Percentiles rank a stretch among this genome's conserved stretches.
These are phyloP conservation scores for Grammomys surdaster DNA, from an alignment of 2,113 vertebrate species.

Conservation along the genomic window DNA sequence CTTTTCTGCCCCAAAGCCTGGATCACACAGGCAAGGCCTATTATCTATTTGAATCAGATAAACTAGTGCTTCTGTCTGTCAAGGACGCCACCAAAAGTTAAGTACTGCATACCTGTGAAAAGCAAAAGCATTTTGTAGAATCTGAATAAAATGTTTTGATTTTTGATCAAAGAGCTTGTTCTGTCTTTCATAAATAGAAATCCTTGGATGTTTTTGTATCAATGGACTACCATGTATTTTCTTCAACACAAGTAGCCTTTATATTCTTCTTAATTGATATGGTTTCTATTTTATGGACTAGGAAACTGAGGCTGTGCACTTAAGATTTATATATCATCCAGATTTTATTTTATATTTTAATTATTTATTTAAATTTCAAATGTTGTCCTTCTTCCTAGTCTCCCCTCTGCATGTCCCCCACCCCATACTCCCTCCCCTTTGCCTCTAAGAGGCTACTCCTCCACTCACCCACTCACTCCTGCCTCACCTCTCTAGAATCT, in stretches of 20 bases:
- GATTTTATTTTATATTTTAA: background rate
- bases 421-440: too few relatives aligned
- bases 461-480: too few relatives aligned
- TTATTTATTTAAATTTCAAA: too few relatives aligned
- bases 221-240: background rate
- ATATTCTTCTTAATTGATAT: background rate
- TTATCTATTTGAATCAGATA: background rate
- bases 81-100: background rate
- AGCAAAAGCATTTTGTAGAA: background rate
- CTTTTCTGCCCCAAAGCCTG: background rate
- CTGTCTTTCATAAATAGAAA: background rate
- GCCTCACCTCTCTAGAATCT: too few relatives aligned
- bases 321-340: background rate
- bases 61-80: background rate
- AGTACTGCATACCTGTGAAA: background rate
- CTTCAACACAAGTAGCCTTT: background rate
- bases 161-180: constrained; percentile 46
- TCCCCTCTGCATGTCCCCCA: too few relatives aligned
- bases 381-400: too few relatives aligned
- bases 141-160: background rate
- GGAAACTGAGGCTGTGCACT: background rate
- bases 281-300: constrained; percentile 6
- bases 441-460: too few relatives aligned
- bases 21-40: background rate
- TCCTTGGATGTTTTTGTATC: background rate